Evolutionary conservation across 2,888 invertebrate genomes (phyloP).

Genomic region (Mesodorylaimus sp.): DNA sequence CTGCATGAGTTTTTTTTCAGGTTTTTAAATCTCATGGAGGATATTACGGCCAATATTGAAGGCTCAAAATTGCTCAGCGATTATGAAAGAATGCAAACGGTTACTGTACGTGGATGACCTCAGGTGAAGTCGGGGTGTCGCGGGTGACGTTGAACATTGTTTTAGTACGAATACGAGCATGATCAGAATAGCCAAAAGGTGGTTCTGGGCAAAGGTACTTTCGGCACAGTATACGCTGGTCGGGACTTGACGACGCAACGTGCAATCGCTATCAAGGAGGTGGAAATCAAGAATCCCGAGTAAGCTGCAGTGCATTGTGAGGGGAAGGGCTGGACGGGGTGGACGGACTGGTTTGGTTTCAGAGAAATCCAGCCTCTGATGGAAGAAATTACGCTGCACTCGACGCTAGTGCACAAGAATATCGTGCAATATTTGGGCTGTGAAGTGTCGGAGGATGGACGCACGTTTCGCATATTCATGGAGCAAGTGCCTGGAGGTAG

Average conservation of each 20-base stretch:
- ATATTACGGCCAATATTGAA: slow-evolving; percentile 71
- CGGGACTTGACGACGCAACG: slow-evolving; percentile 71
- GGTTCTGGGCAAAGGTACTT: slow-evolving; percentile 79
- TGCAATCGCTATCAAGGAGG: slow-evolving; percentile 90
- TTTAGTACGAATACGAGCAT: slow-evolving; percentile 67
- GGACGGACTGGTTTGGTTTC: slow-evolving; percentile 10
- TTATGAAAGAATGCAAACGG: slow-evolving; percentile 21
- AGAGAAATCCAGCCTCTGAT: slow-evolving; percentile 85
- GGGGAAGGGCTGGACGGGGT: too few species aligned
- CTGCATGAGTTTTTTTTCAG: slow-evolving; percentile 17
- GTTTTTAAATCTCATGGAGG: slow-evolving; percentile 62
- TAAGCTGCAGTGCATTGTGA: slow-evolving; percentile 27
- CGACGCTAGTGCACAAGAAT: slow-evolving; percentile 79
- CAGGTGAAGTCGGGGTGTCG: too few species aligned
- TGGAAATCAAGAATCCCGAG: slow-evolving; percentile 82
- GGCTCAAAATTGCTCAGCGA: slow-evolving; percentile 31
- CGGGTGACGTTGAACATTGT: slow-evolving; percentile 31
- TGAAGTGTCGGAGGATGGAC: slow-evolving; percentile 61
- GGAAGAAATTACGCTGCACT: slow-evolving; percentile 92
- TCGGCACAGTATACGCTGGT: slow-evolving; percentile 83
- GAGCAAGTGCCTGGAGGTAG: slow-evolving; percentile 85
- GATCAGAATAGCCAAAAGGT: slow-evolving; percentile 71
- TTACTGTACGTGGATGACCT: slow-evolving; percentile 9
- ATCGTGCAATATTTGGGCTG: slow-evolving; percentile 94
- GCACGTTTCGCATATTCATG: slow-evolving; percentile 93